Conservation (phyloP, 2,113 vertebrate genomes). For the Terrapene triunguis region DNA sequence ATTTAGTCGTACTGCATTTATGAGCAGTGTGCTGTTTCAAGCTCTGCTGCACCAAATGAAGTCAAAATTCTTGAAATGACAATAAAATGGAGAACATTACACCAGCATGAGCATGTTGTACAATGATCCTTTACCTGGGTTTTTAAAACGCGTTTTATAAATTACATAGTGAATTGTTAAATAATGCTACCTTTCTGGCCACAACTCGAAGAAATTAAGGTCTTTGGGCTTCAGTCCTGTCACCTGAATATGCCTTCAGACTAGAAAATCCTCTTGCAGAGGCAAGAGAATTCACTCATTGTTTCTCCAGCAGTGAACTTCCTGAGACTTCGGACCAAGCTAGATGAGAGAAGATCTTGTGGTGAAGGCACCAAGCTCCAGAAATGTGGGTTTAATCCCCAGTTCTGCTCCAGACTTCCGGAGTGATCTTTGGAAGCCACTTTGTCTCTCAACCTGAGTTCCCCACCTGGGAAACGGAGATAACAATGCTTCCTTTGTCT, state of each 20-base stretch:
- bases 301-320: background rate
- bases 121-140: background rate
- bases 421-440: background rate
- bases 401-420: background rate
- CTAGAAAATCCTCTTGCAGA: background rate
- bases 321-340: background rate
- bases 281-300: background rate
- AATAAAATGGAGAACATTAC: background rate
- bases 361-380: accelerated
- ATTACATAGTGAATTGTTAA: background rate
- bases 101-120: background rate
- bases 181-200: background rate
- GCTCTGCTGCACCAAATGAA: background rate
- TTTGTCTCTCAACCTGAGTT: background rate
- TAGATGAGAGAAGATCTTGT: background rate
- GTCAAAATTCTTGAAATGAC: constrained; percentile 31
- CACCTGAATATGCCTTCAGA: background rate
- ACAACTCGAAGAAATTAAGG: background rate
- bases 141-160: background rate
- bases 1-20: constrained; percentile 3
- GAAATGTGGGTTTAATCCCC: background rate
- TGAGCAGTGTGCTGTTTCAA: background rate
- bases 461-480: accelerated
- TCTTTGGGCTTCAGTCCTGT: background rate
- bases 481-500: background rate